These are phyloP conservation scores for Anorthoa munda DNA, from an alignment of 2,888 invertebrate species.

Conservation along the genomic window DNA sequence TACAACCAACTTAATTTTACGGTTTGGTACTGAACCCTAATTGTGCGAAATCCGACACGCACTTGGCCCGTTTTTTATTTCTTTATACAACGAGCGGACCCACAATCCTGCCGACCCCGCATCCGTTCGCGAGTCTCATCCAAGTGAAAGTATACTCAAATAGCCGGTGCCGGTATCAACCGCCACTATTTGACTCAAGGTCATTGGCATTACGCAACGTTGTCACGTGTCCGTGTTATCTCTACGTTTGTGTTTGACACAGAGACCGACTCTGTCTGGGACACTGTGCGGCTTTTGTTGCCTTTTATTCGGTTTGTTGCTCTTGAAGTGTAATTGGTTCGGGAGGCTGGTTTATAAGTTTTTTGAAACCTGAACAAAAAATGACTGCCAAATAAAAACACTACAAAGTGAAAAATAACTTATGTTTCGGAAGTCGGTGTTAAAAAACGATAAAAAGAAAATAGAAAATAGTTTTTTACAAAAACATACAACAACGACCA, in stretches of 20 bases:
- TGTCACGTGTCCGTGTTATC: conserved; percentile 32
- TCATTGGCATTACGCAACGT: conserved; percentile 43
- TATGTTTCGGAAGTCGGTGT: no score
- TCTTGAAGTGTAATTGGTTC: conserved; percentile 19
- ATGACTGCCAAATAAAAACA: no score
- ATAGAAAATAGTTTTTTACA: no score
- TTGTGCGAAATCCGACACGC: no score
- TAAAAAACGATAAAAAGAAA: no score
- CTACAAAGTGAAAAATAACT: no score
- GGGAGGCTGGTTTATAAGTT: not conserved
- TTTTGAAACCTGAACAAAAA: no score
- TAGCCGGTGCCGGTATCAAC: conserved; percentile 28
- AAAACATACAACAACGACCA: no score
- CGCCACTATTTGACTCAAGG: conserved; percentile 45
- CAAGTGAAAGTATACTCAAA: conserved; percentile 53
- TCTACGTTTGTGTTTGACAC: conserved; percentile 7
- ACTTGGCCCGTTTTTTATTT: no score
- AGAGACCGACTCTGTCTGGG: conserved; percentile 16
- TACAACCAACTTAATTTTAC: no score
- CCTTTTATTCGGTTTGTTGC: not conserved
- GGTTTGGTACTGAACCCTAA: not conserved
- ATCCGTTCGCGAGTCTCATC: not conserved
- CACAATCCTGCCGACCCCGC: not conserved
- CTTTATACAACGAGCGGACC: no score
- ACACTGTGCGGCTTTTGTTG: not conserved